Conservation (phyloP, 2,113 vertebrate genomes). For the Ia io region DNA sequence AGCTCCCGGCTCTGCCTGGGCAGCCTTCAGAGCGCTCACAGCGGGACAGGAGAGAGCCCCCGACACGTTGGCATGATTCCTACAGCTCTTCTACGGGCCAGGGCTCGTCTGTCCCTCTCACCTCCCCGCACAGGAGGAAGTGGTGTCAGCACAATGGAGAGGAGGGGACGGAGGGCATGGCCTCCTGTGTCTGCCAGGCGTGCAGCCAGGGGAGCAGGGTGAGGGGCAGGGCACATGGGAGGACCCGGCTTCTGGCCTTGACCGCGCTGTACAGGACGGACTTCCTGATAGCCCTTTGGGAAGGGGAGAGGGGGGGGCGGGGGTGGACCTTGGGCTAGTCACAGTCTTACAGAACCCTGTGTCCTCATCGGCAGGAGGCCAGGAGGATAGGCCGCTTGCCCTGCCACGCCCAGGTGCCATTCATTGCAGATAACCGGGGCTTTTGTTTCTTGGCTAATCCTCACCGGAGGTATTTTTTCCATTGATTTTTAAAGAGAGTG, state of each 20-base stretch:
- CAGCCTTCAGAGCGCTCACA: neutral
- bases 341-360: neutral
- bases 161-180: no score
- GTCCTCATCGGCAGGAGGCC: neutral
- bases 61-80: accelerated
- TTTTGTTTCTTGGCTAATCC: no score
- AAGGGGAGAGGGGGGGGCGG: neutral
- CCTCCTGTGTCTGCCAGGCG: neutral
- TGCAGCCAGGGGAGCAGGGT: neutral
- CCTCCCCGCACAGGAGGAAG: neutral
- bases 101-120: no score
- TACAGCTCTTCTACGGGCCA: neutral
- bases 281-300: neutral
- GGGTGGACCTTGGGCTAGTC: neutral
- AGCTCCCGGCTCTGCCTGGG: accelerated
- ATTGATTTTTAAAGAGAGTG: no score
- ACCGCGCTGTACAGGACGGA: accelerated
- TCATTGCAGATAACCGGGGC: no score
- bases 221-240: accelerated
- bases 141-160: neutral
- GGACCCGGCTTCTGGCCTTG: neutral
- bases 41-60: neutral
- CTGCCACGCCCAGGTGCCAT: no score
- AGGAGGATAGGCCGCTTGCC: accelerated
- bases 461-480: no score